Base-by-base conservation (phyloP, 2,888 invertebrate genomes). In the Acronicta leporina region DNA sequence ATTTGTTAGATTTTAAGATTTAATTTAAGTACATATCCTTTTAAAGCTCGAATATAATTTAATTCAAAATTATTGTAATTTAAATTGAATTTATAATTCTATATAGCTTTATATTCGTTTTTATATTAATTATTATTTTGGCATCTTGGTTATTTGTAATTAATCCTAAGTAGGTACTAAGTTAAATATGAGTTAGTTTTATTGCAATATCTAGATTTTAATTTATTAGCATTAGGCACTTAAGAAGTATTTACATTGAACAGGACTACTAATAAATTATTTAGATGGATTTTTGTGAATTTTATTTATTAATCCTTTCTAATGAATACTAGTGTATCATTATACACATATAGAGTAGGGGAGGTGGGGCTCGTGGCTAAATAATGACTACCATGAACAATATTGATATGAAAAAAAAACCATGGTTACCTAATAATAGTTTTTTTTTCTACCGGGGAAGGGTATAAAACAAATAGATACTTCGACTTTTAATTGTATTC, bases 1-100 rank as follows among this genome's bases (percentile, higher is more conserved):
- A 35, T 51, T 38, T 27, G 13, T 48, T 43, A 53, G 11, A 48
- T 30, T 44, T 48, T 51, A 69, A 45, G 48, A 54, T 38, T 47
- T 7, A 50, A 46, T 20, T 43, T 49, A 48, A 14, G 41, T 45
- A 9, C 35, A 40, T 10, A 47, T 10, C 33, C 11, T 33, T 33
- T 33, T 33, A 5, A 16, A 16, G 15, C n/a, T 33, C 15, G 38
- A 45, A 38, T 33, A 1, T 43, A 15, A 30, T 44, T 27, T 33
- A 3, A 48, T 41, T 49, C 35, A 30, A 9, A 9, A 14, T 25
- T 33, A 16, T 16, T 14, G 15, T 15, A 13, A 1, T 38, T 38
- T 4, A 11, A 35, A 15, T 15, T 46, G 2, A 44, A 13, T 44
- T 25, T 2, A 20, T 43, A n/a, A 25, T 20, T 11, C 6, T 11